Evolutionary conservation across 2,113 vertebrate genomes (phyloP), one percentile per base, ranked within the genome.

Genomic region (Lepus americanus): DNA sequence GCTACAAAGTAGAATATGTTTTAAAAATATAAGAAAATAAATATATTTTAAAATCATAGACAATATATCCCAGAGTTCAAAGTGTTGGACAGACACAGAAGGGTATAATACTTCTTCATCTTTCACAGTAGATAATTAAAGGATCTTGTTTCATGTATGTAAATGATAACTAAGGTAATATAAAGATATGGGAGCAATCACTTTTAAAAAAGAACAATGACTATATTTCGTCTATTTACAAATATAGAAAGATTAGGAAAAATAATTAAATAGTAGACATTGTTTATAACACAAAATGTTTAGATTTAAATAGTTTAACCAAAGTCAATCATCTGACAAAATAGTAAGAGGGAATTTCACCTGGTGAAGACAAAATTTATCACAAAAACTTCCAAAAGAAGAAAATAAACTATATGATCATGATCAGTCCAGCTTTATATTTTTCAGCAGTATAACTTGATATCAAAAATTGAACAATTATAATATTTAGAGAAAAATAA

Each of bases 371-470:
- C 2, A 89, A 6, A 73, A 36, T 74, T 4, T 4, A 76, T 29
- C 14, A n/a, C 80, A 51, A 92, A 80, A 84, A 53, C 14, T 80
- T 73, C 49, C 39, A 33, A 81, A 81, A 11, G n/a, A 90, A 70
- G 67, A 74, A 63, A 88, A 55, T 55, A 69, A 83, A 20, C 9
- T 83, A 2, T 36, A 44, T 5, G 80, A 53, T 44, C 84, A 89
- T 70, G 31, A 82, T 61, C 55, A 63, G 9, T 67, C 29, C 11
- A 76, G 29, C n/a, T 78, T 72, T 14, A 22, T 69, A 79, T 74
- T 90, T 87, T 59, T 96, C 20, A 93, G 83, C 51, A 70, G 29
- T 36, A 89, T 81, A 79, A 81, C 33, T 78, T 19, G 20, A 59
- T 84, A 7, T 13, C 29, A 76, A 76, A 33, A 79, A 74, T 17